Conservation (phyloP, 2,797 vertebrate genomes). For the Pangasius djambal region DNA sequence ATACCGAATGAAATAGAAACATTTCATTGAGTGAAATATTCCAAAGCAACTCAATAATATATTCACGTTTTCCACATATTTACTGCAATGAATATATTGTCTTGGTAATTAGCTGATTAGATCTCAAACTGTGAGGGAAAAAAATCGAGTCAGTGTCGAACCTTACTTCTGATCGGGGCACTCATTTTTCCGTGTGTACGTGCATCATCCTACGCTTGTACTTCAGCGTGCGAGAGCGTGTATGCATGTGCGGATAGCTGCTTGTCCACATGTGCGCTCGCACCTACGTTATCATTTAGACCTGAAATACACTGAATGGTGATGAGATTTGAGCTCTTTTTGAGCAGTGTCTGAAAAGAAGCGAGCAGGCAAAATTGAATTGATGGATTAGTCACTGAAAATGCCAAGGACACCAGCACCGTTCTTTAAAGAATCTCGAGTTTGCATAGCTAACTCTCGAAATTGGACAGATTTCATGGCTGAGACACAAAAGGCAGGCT, state of each 20-base stretch:
- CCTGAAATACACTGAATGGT: not conserved
- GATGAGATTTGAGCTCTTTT: slow-evolving; percentile 7
- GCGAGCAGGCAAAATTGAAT: slow-evolving; percentile 61
- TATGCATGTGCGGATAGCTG: too few species aligned
- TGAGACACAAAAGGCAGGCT: not conserved
- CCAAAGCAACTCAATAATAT: not conserved
- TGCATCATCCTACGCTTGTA: not conserved
- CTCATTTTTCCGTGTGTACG: not conserved
- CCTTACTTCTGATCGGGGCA: too few species aligned
- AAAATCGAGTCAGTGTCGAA: not conserved
- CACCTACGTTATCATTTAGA: not conserved
- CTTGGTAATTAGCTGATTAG: not conserved
- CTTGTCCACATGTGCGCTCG: not conserved
- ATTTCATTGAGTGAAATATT: not conserved
- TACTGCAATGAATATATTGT: not conserved
- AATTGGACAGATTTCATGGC: not conserved
- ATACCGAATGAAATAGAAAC: not conserved
- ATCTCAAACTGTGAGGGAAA: not conserved
- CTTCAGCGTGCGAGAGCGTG: not conserved
- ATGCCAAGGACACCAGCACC: slow-evolving; percentile 41
- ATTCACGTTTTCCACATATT: too few species aligned
- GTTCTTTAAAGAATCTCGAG: slow-evolving; percentile 52
- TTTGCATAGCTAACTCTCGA: slow-evolving; percentile 57
- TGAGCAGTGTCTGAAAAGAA: slow-evolving; percentile 4
- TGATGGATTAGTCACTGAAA: slow-evolving; percentile 57